Evolutionary conservation across 2,113 vertebrate species (phyloP).

Genomic region (Charina bottae): DNA sequence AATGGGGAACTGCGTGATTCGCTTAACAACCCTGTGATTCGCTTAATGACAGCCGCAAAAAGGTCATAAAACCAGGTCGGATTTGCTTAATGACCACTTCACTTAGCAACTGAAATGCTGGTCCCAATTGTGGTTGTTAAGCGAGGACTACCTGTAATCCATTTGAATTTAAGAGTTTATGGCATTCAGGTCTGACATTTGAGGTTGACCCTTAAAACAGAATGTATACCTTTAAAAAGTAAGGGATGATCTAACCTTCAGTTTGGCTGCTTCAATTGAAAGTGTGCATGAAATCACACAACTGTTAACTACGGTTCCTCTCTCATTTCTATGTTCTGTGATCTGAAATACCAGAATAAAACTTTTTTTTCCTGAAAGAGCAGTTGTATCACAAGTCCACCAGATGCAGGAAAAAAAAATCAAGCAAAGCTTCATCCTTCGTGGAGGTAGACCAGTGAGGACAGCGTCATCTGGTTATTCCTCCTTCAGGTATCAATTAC

Average conservation of each 20-base stretch:
- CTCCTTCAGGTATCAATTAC: neutral
- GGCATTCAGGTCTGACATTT: no score
- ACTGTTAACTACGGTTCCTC: neutral
- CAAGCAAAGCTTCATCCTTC: neutral
- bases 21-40: no score
- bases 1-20: no score
- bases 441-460: neutral
- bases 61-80: no score
- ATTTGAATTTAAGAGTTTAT: neutral
- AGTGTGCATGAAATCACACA: neutral
- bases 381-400: neutral
- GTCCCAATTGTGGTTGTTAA: neutral
- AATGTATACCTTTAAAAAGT: neutral
- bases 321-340: neutral
- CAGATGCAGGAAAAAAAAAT: neutral
- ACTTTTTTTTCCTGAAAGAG: neutral
- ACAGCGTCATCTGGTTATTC: neutral
- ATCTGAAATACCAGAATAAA: neutral
- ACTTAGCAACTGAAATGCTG: no score
- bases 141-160: neutral
- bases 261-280: neutral
- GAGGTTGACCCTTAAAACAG: neutral
- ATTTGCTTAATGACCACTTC: no score
- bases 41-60: no score
- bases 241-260: neutral